Base-by-base conservation (phyloP, 2,888 invertebrate genomes). In the Xanthia togata region DNA sequence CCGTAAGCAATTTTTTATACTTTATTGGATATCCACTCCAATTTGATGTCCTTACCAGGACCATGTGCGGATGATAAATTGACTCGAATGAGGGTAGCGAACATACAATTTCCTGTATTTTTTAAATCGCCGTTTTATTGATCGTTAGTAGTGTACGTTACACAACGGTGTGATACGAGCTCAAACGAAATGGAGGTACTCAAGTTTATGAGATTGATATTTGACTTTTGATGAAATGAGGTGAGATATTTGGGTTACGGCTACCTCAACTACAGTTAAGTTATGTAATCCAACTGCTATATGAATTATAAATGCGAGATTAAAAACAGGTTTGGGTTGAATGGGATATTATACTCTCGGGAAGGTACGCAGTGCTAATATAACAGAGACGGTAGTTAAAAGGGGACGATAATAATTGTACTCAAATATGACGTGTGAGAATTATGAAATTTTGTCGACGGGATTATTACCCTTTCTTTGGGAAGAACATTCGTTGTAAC, bases 231-330 rank as follows among this genome's bases (percentile, higher is more conserved):
- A 73, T 75, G 76, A 85, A 87, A 83, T 83, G 77, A 81, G 77
- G 69, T 71, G 80, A 77, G 68, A 77, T 79, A 80, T 78, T 76
- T 76, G 69, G 64, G 78, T 87, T 78, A 72, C 74, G 68, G 67
- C 75, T 80, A 69, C 69, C 68, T 74, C 72, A 81, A 79, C 83
- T 72, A 78, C 26, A 63, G 47, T 71, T 38, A 70, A 76, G 59
- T 75, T 78, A 65, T 71, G 50, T 83, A 78, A 82, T 79, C 65
- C 71, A 80, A 82, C 68, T 78, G 86, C 65, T 71, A 74, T 68
- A 60, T 83, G 75, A 78, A 87, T 86, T 83, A 81, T 81, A 78
- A 85, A 87, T 83, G 80, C 71, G 73, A 77, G 78, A 79, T 83
- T 87, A 83, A 85, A 79, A 78, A 86, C 71, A 72, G 73, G 80